phyloP scores from a whole-genome alignment of 2,797 vertebrate genomes.

The Toxotes lorentzi region DNA sequence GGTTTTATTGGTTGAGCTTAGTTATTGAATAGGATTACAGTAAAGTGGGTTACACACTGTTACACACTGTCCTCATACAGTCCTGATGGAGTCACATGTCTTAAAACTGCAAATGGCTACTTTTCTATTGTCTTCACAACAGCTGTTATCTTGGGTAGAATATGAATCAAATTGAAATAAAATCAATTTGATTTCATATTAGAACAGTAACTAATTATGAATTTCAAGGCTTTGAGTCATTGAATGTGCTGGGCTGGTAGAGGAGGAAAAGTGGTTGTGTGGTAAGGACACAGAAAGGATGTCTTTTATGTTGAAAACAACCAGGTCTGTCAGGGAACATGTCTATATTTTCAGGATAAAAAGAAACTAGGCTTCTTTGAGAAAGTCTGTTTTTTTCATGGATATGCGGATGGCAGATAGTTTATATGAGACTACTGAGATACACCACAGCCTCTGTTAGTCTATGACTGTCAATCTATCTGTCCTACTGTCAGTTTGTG shows the following conservation, averaged over 20 bases:
- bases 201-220: not conserved
- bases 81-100: not conserved
- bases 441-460: not conserved
- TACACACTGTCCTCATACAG: not conserved
- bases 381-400: not conserved
- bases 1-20: slow-evolving; percentile 5
- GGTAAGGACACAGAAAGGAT: not conserved
- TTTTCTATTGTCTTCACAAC: not conserved
- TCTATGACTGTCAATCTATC: not conserved
- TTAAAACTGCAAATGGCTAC: not conserved
- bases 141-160: not conserved
- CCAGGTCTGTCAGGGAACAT: slow-evolving; percentile 1
- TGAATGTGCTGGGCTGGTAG: not conserved
- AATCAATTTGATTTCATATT: not conserved
- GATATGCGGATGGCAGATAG: slow-evolving; percentile 1
- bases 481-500: not conserved
- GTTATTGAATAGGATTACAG: slow-evolving; percentile 28
- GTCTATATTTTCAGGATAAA: slow-evolving; percentile 3
- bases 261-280: not conserved
- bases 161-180: not conserved
- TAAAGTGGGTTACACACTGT: not conserved
- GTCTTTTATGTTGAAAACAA: slow-evolving; percentile 12
- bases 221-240: not conserved
- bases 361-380: slow-evolving; percentile 21
- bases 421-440: slow-evolving; percentile 2